Conservation (phyloP, 2,797 vertebrate genomes). For the Coregonus suidteri region DNA sequence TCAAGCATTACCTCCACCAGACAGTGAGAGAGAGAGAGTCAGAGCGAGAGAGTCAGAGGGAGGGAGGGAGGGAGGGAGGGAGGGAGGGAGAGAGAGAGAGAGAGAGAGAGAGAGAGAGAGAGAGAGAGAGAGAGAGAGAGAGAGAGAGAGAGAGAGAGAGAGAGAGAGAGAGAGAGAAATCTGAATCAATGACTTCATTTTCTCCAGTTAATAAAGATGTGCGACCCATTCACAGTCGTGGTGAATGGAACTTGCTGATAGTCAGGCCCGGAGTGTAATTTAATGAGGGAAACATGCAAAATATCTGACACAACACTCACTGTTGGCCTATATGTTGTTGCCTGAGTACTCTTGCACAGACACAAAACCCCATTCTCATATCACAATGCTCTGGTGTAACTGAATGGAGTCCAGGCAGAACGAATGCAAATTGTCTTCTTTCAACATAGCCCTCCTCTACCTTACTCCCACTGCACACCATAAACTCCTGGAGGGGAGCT, state of each 20-base stretch:
- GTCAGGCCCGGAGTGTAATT: constrained; percentile 22
- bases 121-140: constrained; percentile 5
- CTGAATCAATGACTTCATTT: constrained; percentile 46
- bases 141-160: background rate
- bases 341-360: too few relatives aligned
- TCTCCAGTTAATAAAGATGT: constrained; percentile 33
- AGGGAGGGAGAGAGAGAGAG: background rate
- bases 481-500: constrained; percentile 37
- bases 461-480: constrained; percentile 44
- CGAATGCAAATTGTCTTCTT: too few relatives aligned
- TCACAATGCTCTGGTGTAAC: background rate
- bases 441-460: too few relatives aligned
- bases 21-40: background rate
- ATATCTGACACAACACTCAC: constrained; percentile 23
- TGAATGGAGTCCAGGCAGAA: too few relatives aligned
- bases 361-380: constrained; percentile 15
- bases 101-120: background rate
- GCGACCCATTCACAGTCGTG: constrained; percentile 24
- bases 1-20: constrained; percentile 36
- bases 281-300: constrained; percentile 18
- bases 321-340: too few relatives aligned
- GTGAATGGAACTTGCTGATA: constrained; percentile 40
- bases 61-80: background rate
- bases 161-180: background rate
- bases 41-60: too few relatives aligned